Evolutionary conservation across 2,113 vertebrate species (phyloP).

Genomic region (Daphoenositta chrysoptera): DNA sequence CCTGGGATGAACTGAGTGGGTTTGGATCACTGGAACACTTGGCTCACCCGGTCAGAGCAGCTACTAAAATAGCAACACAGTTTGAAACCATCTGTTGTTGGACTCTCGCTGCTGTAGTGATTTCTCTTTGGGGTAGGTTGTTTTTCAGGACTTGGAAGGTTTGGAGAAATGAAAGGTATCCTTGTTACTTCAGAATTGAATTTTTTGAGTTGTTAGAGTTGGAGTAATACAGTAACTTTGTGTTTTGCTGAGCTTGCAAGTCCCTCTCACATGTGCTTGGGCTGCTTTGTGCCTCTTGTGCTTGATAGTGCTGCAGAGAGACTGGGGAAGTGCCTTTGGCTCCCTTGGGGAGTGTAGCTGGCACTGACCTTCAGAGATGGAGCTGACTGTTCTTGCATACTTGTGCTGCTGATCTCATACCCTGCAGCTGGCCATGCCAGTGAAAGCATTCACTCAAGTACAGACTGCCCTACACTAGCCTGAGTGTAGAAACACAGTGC

Average conservation of each 20-base stretch:
- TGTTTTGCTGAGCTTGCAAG: background rate
- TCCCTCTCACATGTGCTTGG: rapidly evolving
- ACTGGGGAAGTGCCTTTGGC: background rate
- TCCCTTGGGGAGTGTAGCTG: background rate
- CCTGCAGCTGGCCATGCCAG: background rate
- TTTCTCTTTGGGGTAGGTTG: background rate
- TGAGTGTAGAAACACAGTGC: background rate
- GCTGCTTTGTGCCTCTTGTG: background rate
- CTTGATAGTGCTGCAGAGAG: background rate
- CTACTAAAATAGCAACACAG: background rate
- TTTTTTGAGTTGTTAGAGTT: background rate
- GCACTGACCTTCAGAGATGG: background rate
- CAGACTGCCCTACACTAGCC: rapidly evolving
- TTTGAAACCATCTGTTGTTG: background rate
- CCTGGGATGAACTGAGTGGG: background rate
- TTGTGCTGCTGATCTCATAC: background rate
- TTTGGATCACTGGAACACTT: background rate
- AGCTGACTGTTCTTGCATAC: background rate
- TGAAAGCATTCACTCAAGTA: background rate
- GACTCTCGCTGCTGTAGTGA: background rate
- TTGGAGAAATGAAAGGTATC: background rate
- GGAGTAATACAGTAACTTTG: background rate
- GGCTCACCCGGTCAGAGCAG: background rate
- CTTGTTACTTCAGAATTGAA: background rate
- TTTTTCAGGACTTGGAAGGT: background rate